Percentiles rank a stretch among this genome's conserved stretches.
Evolutionary conservation across 2,888 invertebrate species (phyloP).

Genomic region (Stictocephala bisonia): DNA sequence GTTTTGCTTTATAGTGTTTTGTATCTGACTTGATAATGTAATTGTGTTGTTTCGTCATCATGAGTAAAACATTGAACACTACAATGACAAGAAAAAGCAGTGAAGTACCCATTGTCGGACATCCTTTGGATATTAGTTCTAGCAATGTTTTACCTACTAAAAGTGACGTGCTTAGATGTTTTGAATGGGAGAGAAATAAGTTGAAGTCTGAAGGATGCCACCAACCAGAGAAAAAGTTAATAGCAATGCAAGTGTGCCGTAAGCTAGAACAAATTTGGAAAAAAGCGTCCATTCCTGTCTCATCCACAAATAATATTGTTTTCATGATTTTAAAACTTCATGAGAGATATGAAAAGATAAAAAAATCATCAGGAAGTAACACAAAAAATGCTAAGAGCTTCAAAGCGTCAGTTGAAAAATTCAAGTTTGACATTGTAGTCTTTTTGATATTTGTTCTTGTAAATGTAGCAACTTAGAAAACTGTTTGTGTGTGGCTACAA

Average conservation of each 20-base stretch:
- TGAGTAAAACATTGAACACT: neutral
- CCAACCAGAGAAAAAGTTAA: neutral
- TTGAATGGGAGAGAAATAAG: neutral
- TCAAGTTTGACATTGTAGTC: neutral
- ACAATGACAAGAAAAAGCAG: neutral
- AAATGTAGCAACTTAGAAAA: neutral
- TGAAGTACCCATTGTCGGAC: neutral
- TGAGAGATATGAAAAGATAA: neutral
- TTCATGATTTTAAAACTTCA: neutral
- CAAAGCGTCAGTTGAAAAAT: neutral
- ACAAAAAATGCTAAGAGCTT: neutral
- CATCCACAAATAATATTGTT: neutral
- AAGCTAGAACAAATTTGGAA: neutral
- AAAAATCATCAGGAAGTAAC: neutral
- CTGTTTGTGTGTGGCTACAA: neutral
- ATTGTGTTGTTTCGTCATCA: too few relatives aligned
- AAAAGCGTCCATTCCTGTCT: neutral
- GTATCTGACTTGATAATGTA: neutral
- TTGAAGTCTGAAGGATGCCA: neutral
- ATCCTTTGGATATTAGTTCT: neutral
- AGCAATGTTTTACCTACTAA: neutral
- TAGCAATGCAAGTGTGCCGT: neutral
- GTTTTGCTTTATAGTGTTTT: neutral
- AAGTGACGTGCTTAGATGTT: neutral
- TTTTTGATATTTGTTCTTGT: constrained; percentile 2